Conservation (phyloP, 2,888 invertebrate genomes). For the Ectemnius lituratus region DNA sequence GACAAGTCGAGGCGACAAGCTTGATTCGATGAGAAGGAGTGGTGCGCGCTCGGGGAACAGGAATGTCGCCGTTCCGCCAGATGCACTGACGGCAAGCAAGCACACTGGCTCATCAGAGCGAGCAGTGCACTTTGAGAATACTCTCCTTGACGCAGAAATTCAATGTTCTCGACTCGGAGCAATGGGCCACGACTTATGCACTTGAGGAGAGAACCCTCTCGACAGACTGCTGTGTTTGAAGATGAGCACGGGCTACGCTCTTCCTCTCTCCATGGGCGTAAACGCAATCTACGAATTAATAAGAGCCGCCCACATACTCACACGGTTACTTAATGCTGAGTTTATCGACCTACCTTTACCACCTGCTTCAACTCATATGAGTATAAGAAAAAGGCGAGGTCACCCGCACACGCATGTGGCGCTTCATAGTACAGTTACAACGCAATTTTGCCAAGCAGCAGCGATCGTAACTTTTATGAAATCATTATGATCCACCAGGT, state of each 20-base stretch:
- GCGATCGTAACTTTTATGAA: not conserved
- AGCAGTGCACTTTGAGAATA: slow-evolving; percentile 6
- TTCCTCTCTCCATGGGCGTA: not conserved
- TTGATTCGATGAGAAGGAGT: not conserved
- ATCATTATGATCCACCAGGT: not conserved
- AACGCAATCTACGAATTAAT: not conserved
- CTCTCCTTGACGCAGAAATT: not conserved
- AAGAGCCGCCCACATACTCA: not conserved
- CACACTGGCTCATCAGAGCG: slow-evolving; percentile 1
- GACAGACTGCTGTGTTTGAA: slow-evolving; percentile 25
- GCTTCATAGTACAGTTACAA: not conserved
- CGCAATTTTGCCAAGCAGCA: slow-evolving; percentile 6
- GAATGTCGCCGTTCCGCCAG: slow-evolving; percentile 31
- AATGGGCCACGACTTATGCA: no score
- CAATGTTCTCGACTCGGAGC: not conserved
- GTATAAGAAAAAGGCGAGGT: no score
- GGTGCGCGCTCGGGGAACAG: not conserved
- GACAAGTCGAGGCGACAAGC: slow-evolving; percentile 20
- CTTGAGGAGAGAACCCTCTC: slow-evolving; percentile 11
- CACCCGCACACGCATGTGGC: not conserved
- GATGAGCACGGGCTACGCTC: not conserved
- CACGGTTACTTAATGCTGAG: no score
- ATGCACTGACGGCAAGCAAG: slow-evolving; percentile 25
- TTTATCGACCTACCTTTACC: no score
- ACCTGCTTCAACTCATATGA: no score